Evolutionary conservation across 2,797 vertebrate genomes (phyloP).

Genomic region (Labeo calbasu): DNA sequence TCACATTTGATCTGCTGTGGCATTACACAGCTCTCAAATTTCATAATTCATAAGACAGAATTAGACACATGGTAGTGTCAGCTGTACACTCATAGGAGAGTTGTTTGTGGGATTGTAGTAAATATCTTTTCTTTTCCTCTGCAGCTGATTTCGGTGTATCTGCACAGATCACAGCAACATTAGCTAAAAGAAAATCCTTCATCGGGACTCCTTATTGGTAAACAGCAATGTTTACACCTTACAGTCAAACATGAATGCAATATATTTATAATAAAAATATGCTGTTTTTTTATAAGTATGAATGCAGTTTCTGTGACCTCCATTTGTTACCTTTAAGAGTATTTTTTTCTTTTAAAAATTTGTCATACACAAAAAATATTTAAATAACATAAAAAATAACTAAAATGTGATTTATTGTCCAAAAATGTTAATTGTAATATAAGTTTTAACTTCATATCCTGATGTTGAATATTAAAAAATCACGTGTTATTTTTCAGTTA

Average conservation of each 20-base stretch:
- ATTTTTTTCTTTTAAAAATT: not conserved
- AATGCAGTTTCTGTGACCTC: not conserved
- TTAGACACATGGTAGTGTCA: not conserved
- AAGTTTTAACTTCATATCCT: not conserved
- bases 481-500: not conserved
- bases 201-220: constrained; percentile 90
- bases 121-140: constrained; percentile 45
- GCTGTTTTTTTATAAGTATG: not conserved
- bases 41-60: constrained; percentile 24
- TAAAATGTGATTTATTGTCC: too few species aligned
- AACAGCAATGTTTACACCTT: constrained; percentile 28
- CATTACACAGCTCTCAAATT: constrained; percentile 10
- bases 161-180: constrained; percentile 87
- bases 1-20: constrained; percentile 30
- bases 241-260: not conserved
- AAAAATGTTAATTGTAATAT: not conserved
- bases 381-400: too few species aligned
- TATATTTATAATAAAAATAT: not conserved
- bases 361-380: not conserved
- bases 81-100: not conserved
- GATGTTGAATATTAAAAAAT: not conserved
- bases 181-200: constrained; percentile 88
- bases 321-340: too few species aligned
- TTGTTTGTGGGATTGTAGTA: constrained; percentile 1
- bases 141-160: constrained; percentile 88